Conservation (phyloP, 2,888 invertebrate genomes). For the Eristalis intricaria region DNA sequence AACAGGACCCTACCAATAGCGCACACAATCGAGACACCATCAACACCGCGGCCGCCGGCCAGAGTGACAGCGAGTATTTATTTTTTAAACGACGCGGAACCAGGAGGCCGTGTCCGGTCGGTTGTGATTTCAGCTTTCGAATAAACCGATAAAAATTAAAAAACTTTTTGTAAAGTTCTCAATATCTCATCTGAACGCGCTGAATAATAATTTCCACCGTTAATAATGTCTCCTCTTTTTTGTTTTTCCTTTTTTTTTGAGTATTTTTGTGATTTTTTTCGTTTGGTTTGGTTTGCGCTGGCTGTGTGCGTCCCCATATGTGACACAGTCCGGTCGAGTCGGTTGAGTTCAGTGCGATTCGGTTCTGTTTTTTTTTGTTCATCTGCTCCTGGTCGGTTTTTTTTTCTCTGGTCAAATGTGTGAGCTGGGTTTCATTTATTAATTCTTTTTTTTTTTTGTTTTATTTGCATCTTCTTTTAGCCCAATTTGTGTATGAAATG, state of each 20-base stretch:
- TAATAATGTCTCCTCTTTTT: slow-evolving; percentile 72
- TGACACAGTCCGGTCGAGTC: slow-evolving; percentile 56
- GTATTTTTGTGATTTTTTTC: too few species aligned
- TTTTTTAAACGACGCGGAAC: slow-evolving; percentile 24
- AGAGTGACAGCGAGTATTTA: slow-evolving; percentile 32
- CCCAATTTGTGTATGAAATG: slow-evolving; percentile 70
- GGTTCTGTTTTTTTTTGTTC: neutral
- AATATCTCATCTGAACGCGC: slow-evolving; percentile 73
- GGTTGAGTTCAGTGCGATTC: slow-evolving; percentile 52
- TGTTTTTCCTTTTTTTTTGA: neutral
- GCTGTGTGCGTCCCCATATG: slow-evolving; percentile 63
- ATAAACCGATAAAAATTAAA: slow-evolving; percentile 75
- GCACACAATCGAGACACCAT: neutral
- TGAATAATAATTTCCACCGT: slow-evolving; percentile 74
- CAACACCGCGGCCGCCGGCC: slow-evolving; percentile 4
- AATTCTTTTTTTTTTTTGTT: slow-evolving; percentile 61
- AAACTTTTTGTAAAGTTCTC: slow-evolving; percentile 66
- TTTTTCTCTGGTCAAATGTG: slow-evolving; percentile 55
- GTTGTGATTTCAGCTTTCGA: slow-evolving; percentile 77
- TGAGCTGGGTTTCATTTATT: slow-evolving; percentile 65
- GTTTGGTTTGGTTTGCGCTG: neutral
- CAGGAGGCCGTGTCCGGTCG: slow-evolving; percentile 74
- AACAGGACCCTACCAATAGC: neutral
- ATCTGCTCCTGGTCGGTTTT: slow-evolving; percentile 15
- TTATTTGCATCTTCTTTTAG: slow-evolving; percentile 60